Percentiles rank a stretch among this genome's conserved stretches.
These are phyloP conservation scores for Pteromalus puparum DNA, from an alignment of 1,140 invertebrate genomes.

Conservation along the genomic window DNA sequence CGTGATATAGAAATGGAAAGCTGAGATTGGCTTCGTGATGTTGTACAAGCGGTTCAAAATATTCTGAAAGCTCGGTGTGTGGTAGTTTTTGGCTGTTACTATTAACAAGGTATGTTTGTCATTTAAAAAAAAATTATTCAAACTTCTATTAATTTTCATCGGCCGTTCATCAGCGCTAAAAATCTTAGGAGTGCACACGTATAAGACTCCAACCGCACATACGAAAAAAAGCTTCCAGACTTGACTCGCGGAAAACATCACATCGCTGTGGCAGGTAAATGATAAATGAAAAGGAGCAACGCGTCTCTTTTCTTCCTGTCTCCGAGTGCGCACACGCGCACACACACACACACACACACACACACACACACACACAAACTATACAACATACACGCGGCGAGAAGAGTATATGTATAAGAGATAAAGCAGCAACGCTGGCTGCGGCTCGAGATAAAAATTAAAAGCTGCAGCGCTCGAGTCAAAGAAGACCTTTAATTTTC, in stretches of 20 bases:
- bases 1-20: neutral
- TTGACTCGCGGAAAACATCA: constrained; percentile 24
- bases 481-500: constrained; percentile 40
- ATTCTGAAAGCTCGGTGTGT: neutral
- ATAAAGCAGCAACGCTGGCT: neutral
- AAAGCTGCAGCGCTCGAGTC: neutral
- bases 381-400: neutral
- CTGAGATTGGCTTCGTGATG: neutral
- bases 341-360: neutral
- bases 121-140: too few species aligned
- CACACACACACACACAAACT: neutral
- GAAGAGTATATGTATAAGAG: too few species aligned
- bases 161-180: neutral
- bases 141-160: too few species aligned
- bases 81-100: too few species aligned
- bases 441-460: constrained; percentile 6
- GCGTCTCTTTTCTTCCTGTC: neutral
- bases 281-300: constrained; percentile 17
- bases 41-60: neutral
- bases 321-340: too few species aligned
- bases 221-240: neutral
- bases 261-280: constrained; percentile 30
- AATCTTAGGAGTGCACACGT: neutral
- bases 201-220: neutral
- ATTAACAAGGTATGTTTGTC: too few species aligned